Percentiles rank a stretch among this genome's conserved stretches.
Conservation (phyloP, 2,888 invertebrate species). For the Elegia similella region DNA sequence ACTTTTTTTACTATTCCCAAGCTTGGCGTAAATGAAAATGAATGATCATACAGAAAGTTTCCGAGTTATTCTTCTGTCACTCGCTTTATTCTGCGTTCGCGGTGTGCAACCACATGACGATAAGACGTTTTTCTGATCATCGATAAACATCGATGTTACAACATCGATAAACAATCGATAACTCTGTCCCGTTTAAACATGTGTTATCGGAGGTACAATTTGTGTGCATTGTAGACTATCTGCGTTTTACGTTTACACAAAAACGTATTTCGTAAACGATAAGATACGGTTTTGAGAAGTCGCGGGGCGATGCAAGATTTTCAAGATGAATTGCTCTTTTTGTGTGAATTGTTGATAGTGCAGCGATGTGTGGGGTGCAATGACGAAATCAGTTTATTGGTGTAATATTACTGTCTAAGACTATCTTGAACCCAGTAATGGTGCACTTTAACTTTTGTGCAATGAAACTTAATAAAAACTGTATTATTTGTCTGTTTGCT, state of each 20-base stretch:
- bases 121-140: conserved; percentile 32
- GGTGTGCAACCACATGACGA: conserved; percentile 3
- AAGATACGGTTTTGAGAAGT: conserved; percentile 16
- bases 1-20: too few species aligned
- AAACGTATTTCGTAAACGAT: conserved; percentile 13
- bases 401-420: too few species aligned
- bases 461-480: too few species aligned
- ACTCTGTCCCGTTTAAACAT: conserved; percentile 43
- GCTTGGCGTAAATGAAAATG: too few species aligned
- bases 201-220: conserved; percentile 31
- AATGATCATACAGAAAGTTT: too few species aligned
- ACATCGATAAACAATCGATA: conserved; percentile 44
- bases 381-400: background rate
- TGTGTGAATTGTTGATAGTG: background rate
- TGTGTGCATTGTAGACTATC: conserved; percentile 28
- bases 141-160: conserved; percentile 39
- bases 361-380: background rate
- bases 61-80: background rate
- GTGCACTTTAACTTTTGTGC: too few species aligned
- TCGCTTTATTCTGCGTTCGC: conserved; percentile 17
- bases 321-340: conserved; percentile 5
- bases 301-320: conserved; percentile 2
- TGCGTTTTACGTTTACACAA: conserved; percentile 14
- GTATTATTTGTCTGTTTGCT: too few species aligned
- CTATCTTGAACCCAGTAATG: too few species aligned